Base-by-base conservation (phyloP, 2,888 invertebrate genomes). In the Drosophila meridionalis region DNA sequence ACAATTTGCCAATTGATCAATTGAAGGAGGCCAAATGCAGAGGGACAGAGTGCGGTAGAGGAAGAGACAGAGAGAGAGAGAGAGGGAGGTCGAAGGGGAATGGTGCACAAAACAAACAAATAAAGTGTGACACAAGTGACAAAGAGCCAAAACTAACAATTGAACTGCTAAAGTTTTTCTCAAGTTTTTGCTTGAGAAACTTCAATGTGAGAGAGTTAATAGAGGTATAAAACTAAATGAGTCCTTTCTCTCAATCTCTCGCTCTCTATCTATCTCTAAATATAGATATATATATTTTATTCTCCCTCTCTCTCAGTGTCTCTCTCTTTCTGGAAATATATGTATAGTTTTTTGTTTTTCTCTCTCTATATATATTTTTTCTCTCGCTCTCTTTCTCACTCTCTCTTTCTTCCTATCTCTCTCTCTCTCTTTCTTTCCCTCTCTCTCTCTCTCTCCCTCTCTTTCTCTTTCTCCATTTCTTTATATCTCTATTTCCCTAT, bases 1-100 rank as follows among this genome's bases (percentile, higher is more conserved):
- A 69, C 73, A 73, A 78, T 70, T 77, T 74, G 62, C n/a, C 75
- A 78, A 62, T 52, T 62, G 75, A 70, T 60, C 36, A 62, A 78
- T 63, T 50, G 47, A n/a, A 61, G 42, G 50, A 30, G 42, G 9
- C n/a, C 53, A 59, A n/a, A 30, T 12, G 28, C 26, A 11, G 12
- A 11, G 12, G 20, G 20, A 36, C 1, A 30, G 36, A 2, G 40
- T 14, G 4, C 2, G 40, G 14, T 2, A 12, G 36, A 26, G 1
- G 20, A 9, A 43, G 20, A 11, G 11, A 36, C 8, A 14, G 14
- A 9, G 30, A 6, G 11, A 28, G 38, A n/a, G 20, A 4, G 7
- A 20, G 20, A 30, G 47, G 28, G 47, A 0, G 12, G 28, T 20
- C 11, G 14, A 0, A 36, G 53, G 2, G n/a, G 20, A 34, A n/a